Conservation (phyloP, 2,888 invertebrate genomes). For the Agriopis aurantiaria region DNA sequence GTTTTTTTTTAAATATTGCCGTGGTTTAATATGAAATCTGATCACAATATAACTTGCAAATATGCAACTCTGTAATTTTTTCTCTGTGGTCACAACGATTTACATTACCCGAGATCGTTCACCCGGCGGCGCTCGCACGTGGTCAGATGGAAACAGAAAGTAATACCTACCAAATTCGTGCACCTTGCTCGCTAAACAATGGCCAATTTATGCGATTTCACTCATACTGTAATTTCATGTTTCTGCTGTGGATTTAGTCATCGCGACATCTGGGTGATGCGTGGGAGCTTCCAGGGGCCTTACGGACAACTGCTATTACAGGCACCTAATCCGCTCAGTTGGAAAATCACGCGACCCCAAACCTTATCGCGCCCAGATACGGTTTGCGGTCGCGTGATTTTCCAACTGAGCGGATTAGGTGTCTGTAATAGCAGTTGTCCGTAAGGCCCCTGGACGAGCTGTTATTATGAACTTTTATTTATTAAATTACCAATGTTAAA, state of each 20-base stretch:
- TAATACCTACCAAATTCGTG: conserved; percentile 80
- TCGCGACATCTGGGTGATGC: conserved; percentile 42
- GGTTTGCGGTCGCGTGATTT: too few relatives aligned
- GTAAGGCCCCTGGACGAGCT: too few relatives aligned
- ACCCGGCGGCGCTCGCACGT: conserved; percentile 56
- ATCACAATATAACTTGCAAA: background rate
- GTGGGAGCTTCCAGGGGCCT: conserved; percentile 15
- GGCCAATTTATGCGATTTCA: conserved; percentile 84
- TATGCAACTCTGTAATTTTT: conserved; percentile 4
- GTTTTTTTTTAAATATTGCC: too few relatives aligned
- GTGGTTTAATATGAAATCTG: background rate
- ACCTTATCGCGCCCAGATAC: too few relatives aligned
- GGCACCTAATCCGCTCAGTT: too few relatives aligned
- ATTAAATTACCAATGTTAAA: background rate
- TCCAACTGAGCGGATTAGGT: too few relatives aligned
- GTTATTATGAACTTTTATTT: background rate
- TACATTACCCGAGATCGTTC: conserved; percentile 20
- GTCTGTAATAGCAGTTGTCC: too few relatives aligned
- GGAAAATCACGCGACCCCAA: too few relatives aligned
- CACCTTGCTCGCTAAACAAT: conserved; percentile 75
- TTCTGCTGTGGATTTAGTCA: conserved; percentile 51
- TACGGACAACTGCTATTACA: too few relatives aligned
- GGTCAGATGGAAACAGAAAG: conserved; percentile 80
- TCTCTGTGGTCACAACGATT: conserved; percentile 18
- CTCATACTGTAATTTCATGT: conserved; percentile 82